A percentile compares a stretch with the other conserved stretches of the same genome.
These are phyloP conservation scores for Atherinosoma microstoma DNA, from an alignment of 2,797 vertebrate genomes.

Conservation along the genomic window DNA sequence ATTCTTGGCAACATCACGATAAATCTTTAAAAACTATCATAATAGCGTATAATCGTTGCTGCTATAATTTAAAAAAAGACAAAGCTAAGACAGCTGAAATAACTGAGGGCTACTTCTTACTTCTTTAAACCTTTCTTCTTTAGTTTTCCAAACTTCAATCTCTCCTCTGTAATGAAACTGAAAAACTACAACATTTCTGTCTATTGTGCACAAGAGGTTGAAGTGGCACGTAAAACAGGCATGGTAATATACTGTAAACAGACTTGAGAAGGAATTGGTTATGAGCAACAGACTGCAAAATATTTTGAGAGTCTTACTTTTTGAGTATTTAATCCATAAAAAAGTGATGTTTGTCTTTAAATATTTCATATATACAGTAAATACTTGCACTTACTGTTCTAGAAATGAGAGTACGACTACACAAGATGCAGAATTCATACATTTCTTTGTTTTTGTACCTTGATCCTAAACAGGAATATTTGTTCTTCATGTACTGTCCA, in stretches of 20 bases:
- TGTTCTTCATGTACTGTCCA: too few relatives aligned
- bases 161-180: not conserved
- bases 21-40: constrained; percentile 9
- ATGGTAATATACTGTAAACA: not conserved
- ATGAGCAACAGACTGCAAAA: not conserved
- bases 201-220: not conserved
- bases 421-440: not conserved
- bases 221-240: too few relatives aligned
- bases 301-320: not conserved
- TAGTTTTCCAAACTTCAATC: not conserved
- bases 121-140: not conserved
- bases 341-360: not conserved
- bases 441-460: not conserved
- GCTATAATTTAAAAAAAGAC: constrained; percentile 12
- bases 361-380: not conserved
- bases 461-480: not conserved
- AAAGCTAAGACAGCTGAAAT: constrained; percentile 1
- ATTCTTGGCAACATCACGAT: constrained; percentile 15
- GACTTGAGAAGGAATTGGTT: not conserved
- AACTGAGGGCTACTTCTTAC: not conserved
- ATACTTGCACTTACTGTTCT: not conserved
- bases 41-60: constrained; percentile 13
- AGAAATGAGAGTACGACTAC: not conserved
- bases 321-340: not conserved
- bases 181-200: not conserved